Percentiles rank a stretch among this genome's conserved stretches.
Evolutionary conservation across 2,113 vertebrate species (phyloP).

Genomic region (Chaetorhynchus papuensis): DNA sequence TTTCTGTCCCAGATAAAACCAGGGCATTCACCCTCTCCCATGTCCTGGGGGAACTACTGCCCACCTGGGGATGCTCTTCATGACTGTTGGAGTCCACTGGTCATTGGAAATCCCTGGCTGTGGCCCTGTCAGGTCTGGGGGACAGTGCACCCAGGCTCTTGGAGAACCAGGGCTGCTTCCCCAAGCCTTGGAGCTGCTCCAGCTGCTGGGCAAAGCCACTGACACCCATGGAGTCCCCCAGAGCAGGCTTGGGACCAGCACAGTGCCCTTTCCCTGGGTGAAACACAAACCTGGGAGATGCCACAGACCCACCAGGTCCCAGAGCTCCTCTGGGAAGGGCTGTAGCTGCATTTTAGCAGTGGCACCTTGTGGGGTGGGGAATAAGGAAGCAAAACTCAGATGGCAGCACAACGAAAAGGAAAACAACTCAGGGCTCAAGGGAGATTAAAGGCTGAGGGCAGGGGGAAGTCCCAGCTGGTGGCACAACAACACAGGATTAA

Average conservation of each 20-base stretch:
- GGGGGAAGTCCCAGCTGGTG: not conserved
- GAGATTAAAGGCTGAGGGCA: not conserved
- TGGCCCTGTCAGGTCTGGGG: not conserved
- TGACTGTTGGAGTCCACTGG: not conserved
- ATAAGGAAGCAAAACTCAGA: not conserved
- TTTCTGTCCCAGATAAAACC: not conserved
- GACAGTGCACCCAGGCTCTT: too few species aligned
- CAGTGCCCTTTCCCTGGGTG: not conserved
- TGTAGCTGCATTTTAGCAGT: not conserved
- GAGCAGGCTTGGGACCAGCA: not conserved
- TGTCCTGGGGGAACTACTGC: fast-evolving
- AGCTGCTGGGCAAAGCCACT: not conserved
- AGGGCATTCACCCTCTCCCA: too few species aligned
- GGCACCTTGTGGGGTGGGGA: fast-evolving
- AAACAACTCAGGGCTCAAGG: not conserved
- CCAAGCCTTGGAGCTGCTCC: not conserved
- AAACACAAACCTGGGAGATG: not conserved
- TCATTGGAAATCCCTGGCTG: not conserved
- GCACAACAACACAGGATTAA: not conserved
- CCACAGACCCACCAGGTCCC: not conserved
- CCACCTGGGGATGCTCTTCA: too few species aligned
- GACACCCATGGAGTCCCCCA: not conserved
- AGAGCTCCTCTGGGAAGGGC: not conserved
- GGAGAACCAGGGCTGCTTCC: not conserved
- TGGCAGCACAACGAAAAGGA: fast-evolving